A percentile compares a stretch with the other conserved stretches of the same genome.
These are phyloP conservation scores for Vireo griseus DNA, from an alignment of 2,797 vertebrate genomes.

Conservation along the genomic window DNA sequence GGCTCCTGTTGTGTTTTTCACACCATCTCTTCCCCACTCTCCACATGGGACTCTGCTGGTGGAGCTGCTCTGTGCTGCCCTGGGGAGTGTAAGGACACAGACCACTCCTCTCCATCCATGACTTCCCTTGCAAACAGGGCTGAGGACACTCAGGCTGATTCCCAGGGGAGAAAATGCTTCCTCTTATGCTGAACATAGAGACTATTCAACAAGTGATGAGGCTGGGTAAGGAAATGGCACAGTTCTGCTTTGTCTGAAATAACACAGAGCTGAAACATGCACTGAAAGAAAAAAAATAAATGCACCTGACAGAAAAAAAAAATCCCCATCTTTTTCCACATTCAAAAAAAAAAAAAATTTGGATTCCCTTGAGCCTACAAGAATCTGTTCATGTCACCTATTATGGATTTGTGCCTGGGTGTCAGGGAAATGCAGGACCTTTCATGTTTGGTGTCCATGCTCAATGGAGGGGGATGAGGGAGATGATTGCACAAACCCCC, in stretches of 20 bases:
- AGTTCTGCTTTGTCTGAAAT: neutral
- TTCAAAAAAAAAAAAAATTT: neutral
- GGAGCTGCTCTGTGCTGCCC: neutral
- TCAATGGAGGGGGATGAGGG: neutral
- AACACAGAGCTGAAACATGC: neutral
- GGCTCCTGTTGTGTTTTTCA: accelerated
- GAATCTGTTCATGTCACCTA: neutral
- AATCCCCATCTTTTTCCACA: neutral
- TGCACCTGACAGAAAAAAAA: neutral
- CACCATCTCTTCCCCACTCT: neutral
- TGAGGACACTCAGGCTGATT: neutral
- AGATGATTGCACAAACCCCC: neutral
- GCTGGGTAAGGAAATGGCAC: neutral
- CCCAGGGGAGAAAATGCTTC: neutral
- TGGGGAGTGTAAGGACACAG: neutral
- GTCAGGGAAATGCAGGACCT: neutral
- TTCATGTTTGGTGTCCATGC: neutral
- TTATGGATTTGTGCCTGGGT: neutral
- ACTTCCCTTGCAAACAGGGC: neutral
- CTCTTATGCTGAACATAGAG: neutral
- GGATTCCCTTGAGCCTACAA: neutral
- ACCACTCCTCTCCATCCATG: accelerated
- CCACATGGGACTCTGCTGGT: neutral
- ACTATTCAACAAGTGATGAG: neutral
- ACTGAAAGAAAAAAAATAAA: neutral